Base-by-base conservation (phyloP, 2,888 invertebrate genomes). In the Cerceris ruficornis region DNA sequence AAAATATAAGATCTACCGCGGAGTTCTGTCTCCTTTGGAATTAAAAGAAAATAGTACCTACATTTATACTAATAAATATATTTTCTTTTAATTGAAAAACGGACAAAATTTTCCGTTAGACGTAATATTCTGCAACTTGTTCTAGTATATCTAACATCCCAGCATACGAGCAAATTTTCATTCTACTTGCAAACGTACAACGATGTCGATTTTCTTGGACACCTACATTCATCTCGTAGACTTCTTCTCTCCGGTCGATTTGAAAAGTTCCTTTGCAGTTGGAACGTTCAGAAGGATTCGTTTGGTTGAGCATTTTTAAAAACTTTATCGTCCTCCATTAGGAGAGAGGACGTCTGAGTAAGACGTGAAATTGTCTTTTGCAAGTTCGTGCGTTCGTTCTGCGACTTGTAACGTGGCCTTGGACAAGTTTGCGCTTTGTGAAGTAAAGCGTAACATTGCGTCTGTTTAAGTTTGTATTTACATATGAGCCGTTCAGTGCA, bases 161-260 rank as follows among this genome's bases (percentile, higher is more conserved):
- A 61, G 17, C 61, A 28, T 46, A 46, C 52, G n/a, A 52, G 58
- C 65, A 57, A 66, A 77, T 75, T 54, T 69, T 69, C 66, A 13
- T 77, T 69, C 66, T 58, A 75, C 69, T 75, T 75, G 52, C 46
- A 42, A 54, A 41, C 75, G 50, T 57, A 60, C 67, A 66, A 70
- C 67, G 67, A 57, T 54, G 62, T 68, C 66, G 58, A 75, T 67
- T 67, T 54, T 67, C 62, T 11, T 39, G 66, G 62, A 41, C 75
- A 54, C 69, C 11, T 70, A 57, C 69, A 15, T 77, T 77, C 67
- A 67, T 75, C 67, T 14, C 42, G 50, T 14, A 8, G 28, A 28
- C 42, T 57, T 28, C 52, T 57, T 14, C 39, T 58, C 43, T 46
- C 49, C 58, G 54, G 70, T 75, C 62, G 69, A 75, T 70, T 64